Base-by-base conservation (phyloP, 2,888 invertebrate species). In the Kuschelorhynchus macadamiae region DNA sequence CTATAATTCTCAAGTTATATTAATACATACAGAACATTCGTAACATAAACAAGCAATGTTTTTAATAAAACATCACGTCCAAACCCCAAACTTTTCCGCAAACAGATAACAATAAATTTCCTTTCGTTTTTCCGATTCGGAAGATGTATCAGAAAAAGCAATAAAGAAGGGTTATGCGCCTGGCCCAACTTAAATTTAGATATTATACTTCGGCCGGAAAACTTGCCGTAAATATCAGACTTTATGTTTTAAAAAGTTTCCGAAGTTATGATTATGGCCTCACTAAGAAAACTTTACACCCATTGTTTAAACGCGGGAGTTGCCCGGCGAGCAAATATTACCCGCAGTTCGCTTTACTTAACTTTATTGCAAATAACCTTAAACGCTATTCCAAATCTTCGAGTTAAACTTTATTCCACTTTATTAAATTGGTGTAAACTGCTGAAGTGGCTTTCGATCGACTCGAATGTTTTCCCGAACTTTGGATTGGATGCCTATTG, bases 61-160 rank as follows among this genome's bases (percentile, higher is more conserved):
- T 61, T 63, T 53, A 63, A 63, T 63, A 63, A 63, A 63, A 59
- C 46, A 59, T 59, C 47, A 59, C 46, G 21, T 14, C 47, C n/a
- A 59, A 47, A 33, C 36, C 57, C 57, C 14, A 47, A 47, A 59
- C 57, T 59, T 57, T 9, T 11, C 30, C 17, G 21, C 17, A 42
- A 44, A 63, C 33, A 18, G 73, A 73, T 77, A 75, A 74, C 74
- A 76, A 79, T 81, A 81, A 81, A 81, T 81, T 78, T 78, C 78
- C 77, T 56, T 57, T 33, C 49, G 32, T 47, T 64, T 64, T 50
- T 77, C 78, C 80, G 81, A 81, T 81, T 80, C 78, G 75, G 79
- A 79, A 81, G 81, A 81, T 81, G 78, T 82, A 81, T 81, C 79
- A 80, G 77, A 81, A 81, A 79, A 79, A 76, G 78, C 77, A 76